Base-by-base conservation (phyloP, 2,888 invertebrate genomes). In the Eupithecia insigniata region DNA sequence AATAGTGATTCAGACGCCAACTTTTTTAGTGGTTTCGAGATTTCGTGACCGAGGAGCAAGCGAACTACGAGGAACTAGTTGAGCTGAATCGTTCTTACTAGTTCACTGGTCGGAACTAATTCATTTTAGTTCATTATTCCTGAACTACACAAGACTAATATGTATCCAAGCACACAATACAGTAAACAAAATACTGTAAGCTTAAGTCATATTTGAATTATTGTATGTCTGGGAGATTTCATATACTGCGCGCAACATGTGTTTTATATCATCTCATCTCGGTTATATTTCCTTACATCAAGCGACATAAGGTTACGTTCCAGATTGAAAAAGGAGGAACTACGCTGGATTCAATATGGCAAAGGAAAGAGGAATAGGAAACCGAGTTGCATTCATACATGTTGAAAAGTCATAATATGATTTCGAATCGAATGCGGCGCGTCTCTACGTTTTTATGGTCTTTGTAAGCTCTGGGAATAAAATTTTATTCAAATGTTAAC, bases 401-500 rank as follows among this genome's bases (percentile, higher is more conserved):
- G 88, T 87, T 90, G 90, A 90, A 90, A 90, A 91, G 87, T 89
- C 87, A 90, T 90, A 90, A 91, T 89, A 89, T 90, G 91, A 91
- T 91, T 91, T 89, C 84, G 82, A 89, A 91, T 90, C 86, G 90
- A 90, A 90, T 87, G 86, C 85, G 86, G 83, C 87, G 85, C 87
- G 85, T 87, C 86, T 83, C 83, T 83, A 88, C 82, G 87, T 89
- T 88, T 88, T 88, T 88, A 88, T 87, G 83, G 82, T 84, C 83
- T 84, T 82, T 87, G 85, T 85, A 85, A 86, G 84, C 84, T 84
- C 79, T 80, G 75, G 81, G 84, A 85, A 85, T 88, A 86, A 87
- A 87, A 85, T 84, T 87, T 87, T 87, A 88, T 87, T 86, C 84
- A 85, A 84, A 85, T 84, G 82, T 78, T 80, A 81, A 84, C 81